Evolutionary conservation across 2,113 vertebrate genomes (phyloP), one percentile per base, ranked within the genome.

Genomic region (Eolophus roseicapilla): DNA sequence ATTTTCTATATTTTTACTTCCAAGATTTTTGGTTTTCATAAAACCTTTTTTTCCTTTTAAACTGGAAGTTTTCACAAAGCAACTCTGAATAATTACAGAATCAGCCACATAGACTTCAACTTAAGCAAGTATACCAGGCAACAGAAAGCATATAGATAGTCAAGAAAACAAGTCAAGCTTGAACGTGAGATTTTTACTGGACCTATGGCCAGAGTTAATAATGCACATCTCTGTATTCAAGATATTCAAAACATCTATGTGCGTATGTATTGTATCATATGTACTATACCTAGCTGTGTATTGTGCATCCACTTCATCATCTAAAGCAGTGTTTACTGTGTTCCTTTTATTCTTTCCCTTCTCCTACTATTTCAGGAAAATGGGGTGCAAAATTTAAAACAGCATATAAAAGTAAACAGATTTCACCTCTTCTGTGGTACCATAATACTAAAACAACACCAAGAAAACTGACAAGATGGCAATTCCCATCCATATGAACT

Each of bases 241-340:
- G 20, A 55, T 23, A 78, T 11, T n/a, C 11, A 52, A 60, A 85
- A 85, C 7, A 25, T 0, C 13, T 27, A 19, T 13, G 3, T 43
- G 17, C 7, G 5, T 20, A 35, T 4, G 2, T 19, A 39, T 31
- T 39, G 28, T 4, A 67, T 10, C 9, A 0, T 7, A 28, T 1
- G 15, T 11, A 43, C 13, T 50, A 1, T 7, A 71, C 9, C 59
- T 52, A 50, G 3, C 41, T 14, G 7, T 0, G 0, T 41, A 21
- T 2, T 28, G 15, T 17, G 27, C 6, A 62, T 15, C 23, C 52
- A 62, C 13, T 86, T 49, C 16, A 65, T 37, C 11, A 52, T 11
- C 50, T 59, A 67, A 44, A 78, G 37, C 4, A 6, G 24, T 3
- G 18, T 55, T 46, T 75, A 68, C 21, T 37, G 29, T 0, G 0